phyloP scores from a whole-genome alignment of 2,888 invertebrate genomes.

The Sisyra nigra region DNA sequence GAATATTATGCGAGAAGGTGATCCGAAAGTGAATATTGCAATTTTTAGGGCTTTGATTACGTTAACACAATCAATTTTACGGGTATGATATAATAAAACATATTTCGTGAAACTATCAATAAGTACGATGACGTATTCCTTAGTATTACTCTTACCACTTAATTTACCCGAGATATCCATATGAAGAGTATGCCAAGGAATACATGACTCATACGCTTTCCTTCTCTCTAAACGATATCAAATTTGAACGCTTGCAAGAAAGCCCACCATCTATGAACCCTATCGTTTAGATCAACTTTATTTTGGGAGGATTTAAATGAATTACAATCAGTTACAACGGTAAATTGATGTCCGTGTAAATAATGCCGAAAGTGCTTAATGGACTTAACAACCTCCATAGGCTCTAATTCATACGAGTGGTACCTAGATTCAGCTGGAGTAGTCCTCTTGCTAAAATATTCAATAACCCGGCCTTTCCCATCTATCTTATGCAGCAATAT shows the following conservation, averaged over 20 bases:
- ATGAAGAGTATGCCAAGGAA: slow-evolving; percentile 19
- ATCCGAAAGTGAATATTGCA: background rate
- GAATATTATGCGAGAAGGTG: slow-evolving; percentile 9
- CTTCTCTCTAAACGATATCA: slow-evolving; percentile 8
- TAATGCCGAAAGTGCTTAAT: background rate
- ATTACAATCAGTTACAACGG: slow-evolving; percentile 17
- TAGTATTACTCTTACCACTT: slow-evolving; percentile 16
- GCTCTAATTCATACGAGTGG: slow-evolving; percentile 8
- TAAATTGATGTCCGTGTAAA: background rate
- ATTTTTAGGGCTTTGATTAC: slow-evolving; percentile 5
- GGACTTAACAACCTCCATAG: background rate
- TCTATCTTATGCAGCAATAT: slow-evolving; percentile 10
- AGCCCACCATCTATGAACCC: slow-evolving; percentile 17
- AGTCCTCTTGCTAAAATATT: slow-evolving; percentile 7
- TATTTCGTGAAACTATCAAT: slow-evolving; percentile 18
- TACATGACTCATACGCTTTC: slow-evolving; percentile 10
- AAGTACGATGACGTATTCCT: slow-evolving; percentile 17
- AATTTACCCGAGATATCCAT: slow-evolving; percentile 17
- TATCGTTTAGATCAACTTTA: slow-evolving; percentile 16
- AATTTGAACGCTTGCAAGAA: slow-evolving; percentile 12
- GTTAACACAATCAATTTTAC: slow-evolving; percentile 17
- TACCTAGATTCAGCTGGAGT: slow-evolving; percentile 8
- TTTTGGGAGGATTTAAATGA: slow-evolving; percentile 12
- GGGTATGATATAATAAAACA: slow-evolving; percentile 13
- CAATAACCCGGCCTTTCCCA: background rate